Conservation (phyloP, 1,140 invertebrate genomes). For the Euwallacea fornicatus region DNA sequence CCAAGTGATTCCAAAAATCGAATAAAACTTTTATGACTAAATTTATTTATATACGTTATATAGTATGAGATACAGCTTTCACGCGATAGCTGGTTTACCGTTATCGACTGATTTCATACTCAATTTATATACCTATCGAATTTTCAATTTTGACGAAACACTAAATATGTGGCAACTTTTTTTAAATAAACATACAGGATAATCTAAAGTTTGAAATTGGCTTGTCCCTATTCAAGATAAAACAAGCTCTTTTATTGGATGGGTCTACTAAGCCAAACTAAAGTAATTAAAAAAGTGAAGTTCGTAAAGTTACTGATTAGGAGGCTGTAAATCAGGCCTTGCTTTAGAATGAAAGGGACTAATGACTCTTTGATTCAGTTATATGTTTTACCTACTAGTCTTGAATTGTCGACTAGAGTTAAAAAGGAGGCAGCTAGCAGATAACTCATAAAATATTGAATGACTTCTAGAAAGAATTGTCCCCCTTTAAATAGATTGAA, state of each 20-base stretch:
- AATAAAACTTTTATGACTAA: slow-evolving; percentile 18
- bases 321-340: slow-evolving; percentile 43
- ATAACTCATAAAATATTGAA: too few species aligned
- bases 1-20: slow-evolving; percentile 18
- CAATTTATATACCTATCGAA: too few species aligned
- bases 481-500: slow-evolving; percentile 12
- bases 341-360: slow-evolving; percentile 45
- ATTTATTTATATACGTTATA: slow-evolving; percentile 4
- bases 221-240: slow-evolving; percentile 23
- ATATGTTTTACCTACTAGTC: slow-evolving; percentile 25
- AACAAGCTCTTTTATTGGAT: slow-evolving; percentile 25
- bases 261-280: slow-evolving; percentile 41
- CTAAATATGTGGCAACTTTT: slow-evolving; percentile 6
- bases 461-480: background rate
- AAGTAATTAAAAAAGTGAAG: slow-evolving; percentile 47
- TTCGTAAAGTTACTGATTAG: slow-evolving; percentile 46
- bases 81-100: too few species aligned
- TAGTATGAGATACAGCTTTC: too few species aligned
- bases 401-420: too few species aligned
- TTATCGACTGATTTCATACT: too few species aligned
- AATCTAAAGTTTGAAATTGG: slow-evolving; percentile 35
- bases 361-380: slow-evolving; percentile 46
- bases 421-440: too few species aligned
- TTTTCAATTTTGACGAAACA: background rate
- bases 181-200: background rate